Evolutionary conservation across 2,888 invertebrate genomes (phyloP), one percentile per base, ranked within the genome.

Genomic region (Ichneumoninae sp.): DNA sequence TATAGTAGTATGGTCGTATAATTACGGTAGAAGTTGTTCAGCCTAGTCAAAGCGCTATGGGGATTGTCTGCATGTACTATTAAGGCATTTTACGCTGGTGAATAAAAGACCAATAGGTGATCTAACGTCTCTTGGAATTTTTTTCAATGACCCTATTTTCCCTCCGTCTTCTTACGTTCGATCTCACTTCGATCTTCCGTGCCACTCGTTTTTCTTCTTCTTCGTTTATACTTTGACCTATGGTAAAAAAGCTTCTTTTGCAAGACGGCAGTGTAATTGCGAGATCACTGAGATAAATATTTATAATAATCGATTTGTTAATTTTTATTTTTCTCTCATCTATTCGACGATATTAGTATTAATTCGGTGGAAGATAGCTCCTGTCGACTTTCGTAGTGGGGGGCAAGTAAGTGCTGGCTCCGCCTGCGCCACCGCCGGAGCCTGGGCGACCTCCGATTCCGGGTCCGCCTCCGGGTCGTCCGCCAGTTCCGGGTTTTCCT

Each of bases 291-390:
- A 62, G 50, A 72, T 66, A 66, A 13, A 68, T 66, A 40, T 52
- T 71, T 19, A 72, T 72, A 33, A 60, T 74, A 1, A 52, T 68
- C 19, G 44, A 52, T 47, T 26, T 22, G n/a, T 26, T 7, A 74
- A 40, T 50, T 22, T 30, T 40, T 36, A 13, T 22, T 26, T 60
- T 72, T 22, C 13, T 19, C 33, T 54, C 54, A 13, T 52, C 8
- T 71, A 62, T 16, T 66, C 19, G 30, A 54, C 47, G 13, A 36
- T 62, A 74, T 71, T 65, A 26, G 22, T 80, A 47, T 62, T 77
- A 78, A 81, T 84, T 89, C 7, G 93, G 92, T 4, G 92, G 93
- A 66, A 93, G 87, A 80, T 93, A 93, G 75, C 85, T 89, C 80
- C 89, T 89, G 57, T 90, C 90, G 44, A 85, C 86, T 44, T 89